These are phyloP conservation scores for Unio delphinus DNA, from an alignment of 2,888 invertebrate species.

Conservation along the genomic window DNA sequence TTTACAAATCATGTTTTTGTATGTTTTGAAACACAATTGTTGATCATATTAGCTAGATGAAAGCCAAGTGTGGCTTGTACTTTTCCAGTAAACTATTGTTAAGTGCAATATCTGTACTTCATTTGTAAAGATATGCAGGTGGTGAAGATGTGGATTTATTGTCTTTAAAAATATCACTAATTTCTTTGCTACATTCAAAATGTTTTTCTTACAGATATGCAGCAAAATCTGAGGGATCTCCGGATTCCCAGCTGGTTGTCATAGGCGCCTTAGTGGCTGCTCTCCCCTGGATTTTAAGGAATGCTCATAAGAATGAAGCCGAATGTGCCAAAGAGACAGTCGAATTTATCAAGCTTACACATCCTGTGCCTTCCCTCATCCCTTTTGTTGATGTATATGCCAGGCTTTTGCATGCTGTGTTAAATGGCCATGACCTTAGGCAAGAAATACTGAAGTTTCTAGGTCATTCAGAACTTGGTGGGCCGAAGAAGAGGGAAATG, in stretches of 20 bases:
- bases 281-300: constrained; percentile 62
- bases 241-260: constrained; percentile 56
- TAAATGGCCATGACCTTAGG: constrained; percentile 54
- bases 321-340: constrained; percentile 53
- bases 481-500: constrained; percentile 41
- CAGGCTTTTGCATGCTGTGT: constrained; percentile 53
- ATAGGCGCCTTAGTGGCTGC: constrained; percentile 56
- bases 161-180: background rate
- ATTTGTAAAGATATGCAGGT: too few species aligned
- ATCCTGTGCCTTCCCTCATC: constrained; percentile 52
- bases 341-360: constrained; percentile 60
- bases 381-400: constrained; percentile 58
- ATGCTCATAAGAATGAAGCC: constrained; percentile 52
- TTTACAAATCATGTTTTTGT: too few species aligned
- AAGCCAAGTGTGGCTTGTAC: too few species aligned
- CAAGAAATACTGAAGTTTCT: constrained; percentile 42
- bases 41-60: too few species aligned
- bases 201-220: constrained; percentile 30
- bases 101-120: too few species aligned
- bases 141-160: too few species aligned
- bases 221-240: constrained; percentile 23
- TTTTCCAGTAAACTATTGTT: too few species aligned
- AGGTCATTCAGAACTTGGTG: constrained; percentile 50
- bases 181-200: background rate
- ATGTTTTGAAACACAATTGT: too few species aligned